Evolutionary conservation across 2,797 vertebrate genomes (phyloP).

Genomic region (Channallabes apus): DNA sequence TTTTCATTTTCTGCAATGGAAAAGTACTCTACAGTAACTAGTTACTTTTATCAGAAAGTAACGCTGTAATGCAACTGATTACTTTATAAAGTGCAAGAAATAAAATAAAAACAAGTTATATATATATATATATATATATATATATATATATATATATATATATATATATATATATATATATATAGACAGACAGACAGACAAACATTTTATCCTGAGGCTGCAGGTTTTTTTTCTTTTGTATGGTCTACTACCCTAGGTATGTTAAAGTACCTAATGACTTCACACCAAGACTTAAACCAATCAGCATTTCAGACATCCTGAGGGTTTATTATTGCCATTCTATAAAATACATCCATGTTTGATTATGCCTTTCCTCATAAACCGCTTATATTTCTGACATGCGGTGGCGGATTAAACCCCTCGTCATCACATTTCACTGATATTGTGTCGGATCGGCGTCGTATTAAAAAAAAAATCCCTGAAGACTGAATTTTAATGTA

Average conservation of each 20-base stretch:
- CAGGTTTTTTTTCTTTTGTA: too few relatives aligned
- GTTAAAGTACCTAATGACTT: not conserved
- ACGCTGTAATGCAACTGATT: too few relatives aligned
- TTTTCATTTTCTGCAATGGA: too few relatives aligned
- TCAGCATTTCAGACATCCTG: not conserved
- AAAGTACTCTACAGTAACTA: too few relatives aligned
- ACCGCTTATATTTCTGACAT: not conserved
- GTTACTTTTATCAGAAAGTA: too few relatives aligned
- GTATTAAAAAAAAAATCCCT: not conserved
- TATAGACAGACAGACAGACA: not conserved
- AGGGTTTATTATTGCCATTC: not conserved
- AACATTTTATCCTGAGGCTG: too few relatives aligned
- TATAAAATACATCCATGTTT: not conserved
- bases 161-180: not conserved
- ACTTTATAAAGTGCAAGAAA: too few relatives aligned
- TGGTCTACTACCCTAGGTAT: too few relatives aligned
- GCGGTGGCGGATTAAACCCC: not conserved
- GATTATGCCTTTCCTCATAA: not conserved
- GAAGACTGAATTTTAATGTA: conserved; percentile 4
- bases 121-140: too few relatives aligned
- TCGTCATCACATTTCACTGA: not conserved
- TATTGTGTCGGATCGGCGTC: conserved; percentile 31
- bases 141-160: not conserved
- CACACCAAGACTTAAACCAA: not conserved
- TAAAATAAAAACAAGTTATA: too few relatives aligned